Evolutionary conservation across 2,113 vertebrate genomes (phyloP).

Genomic region (Empidonax alnorum): DNA sequence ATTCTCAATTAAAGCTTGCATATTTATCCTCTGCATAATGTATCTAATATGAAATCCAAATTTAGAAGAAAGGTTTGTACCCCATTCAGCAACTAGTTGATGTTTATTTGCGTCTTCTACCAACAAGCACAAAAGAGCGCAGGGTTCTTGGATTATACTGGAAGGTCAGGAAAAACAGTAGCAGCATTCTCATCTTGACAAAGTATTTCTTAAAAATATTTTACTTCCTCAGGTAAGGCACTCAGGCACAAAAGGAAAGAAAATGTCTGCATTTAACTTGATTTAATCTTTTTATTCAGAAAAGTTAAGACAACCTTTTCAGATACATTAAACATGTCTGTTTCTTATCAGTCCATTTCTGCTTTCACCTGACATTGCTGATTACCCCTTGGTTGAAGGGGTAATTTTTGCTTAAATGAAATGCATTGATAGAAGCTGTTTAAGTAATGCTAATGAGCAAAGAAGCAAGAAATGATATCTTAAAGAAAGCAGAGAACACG

Average conservation of each 20-base stretch:
- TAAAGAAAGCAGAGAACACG: background rate
- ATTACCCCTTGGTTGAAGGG: background rate
- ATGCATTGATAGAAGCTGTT: conserved; percentile 14
- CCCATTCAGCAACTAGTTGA: background rate
- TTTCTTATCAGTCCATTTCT: conserved; percentile 1
- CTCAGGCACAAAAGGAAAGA: background rate
- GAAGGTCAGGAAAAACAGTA: background rate
- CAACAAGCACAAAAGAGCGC: conserved; percentile 48
- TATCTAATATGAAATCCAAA: conserved; percentile 64
- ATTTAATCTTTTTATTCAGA: background rate
- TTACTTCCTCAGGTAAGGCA: background rate
- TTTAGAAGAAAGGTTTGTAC: conserved; percentile 48
- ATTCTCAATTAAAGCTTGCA: conserved; percentile 41
- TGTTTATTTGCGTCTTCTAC: conserved; percentile 43
- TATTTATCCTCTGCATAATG: conserved; percentile 55
- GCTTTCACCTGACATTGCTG: background rate
- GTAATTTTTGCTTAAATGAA: conserved; percentile 27
- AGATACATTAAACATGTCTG: background rate
- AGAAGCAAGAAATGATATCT: conserved; percentile 16
- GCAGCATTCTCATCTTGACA: background rate
- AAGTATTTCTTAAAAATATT: background rate
- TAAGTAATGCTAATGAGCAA: conserved; percentile 45
- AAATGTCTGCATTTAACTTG: background rate
- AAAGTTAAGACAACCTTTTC: background rate
- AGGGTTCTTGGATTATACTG: background rate